Evolutionary conservation across 1,140 invertebrate species (phyloP), one percentile per base, ranked within the genome.

Genomic region (Pinna nobilis): DNA sequence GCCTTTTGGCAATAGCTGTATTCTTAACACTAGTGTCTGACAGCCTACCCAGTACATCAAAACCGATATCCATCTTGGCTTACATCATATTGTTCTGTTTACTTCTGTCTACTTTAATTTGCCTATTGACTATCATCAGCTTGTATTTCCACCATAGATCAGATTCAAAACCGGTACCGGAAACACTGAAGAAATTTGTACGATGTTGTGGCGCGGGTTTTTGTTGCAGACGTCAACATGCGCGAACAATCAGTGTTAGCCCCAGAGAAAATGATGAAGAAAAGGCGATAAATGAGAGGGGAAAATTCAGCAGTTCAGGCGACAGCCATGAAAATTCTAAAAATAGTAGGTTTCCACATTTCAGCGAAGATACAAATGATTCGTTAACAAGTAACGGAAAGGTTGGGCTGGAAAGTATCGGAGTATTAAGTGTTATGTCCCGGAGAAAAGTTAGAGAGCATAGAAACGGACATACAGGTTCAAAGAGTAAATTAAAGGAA

Each of bases 1-100:
- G 67, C 3, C 18, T 75, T 13, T 44, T 75, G 9, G 59, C 73
- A 1, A 70, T 75, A 18, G 67, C 73, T 0, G 73, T 75, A 2
- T 75, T 70, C 50, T 53, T 75, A 18, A 75, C 73, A 0, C 25
- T 75, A 15, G 60, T 75, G 23, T 55, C 60, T 3, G 60, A 66
- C 30, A 70, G 50, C 25, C 51, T 75, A 4, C 73, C 73, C 15
- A 65, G 60, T 18, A 70, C 73, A n/a, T 75, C 73, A 6, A 47
- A 70, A 63, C 67, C 73, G 6, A 64, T 75, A 41, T 70, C 66
- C 5, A 32, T 64, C 2, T 25, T 75, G 18, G 65, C 65, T 28
- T 75, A 65, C 20, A 44, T 75, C 11, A 39, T 72, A 6, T 41
- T 72, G 30, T 20, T 53, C n/a, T 51, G 53, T 15, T 15, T 72